Percentiles rank a stretch among this genome's conserved stretches.
Conservation (phyloP, 2,797 vertebrate species). For the Acanthornis magna region DNA sequence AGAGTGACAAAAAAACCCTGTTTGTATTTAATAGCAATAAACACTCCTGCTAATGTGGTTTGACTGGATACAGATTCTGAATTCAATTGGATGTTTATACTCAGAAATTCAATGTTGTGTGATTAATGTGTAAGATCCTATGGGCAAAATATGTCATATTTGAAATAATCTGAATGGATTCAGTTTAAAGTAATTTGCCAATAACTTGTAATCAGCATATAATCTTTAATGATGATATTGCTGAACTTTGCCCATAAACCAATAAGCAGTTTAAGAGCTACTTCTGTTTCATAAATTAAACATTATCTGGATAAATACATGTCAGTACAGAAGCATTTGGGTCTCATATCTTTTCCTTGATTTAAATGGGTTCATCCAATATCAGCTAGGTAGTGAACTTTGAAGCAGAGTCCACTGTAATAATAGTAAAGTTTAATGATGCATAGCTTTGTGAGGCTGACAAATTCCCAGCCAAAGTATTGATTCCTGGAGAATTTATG, state of each 20-base stretch:
- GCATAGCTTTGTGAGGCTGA: slow-evolving; percentile 82
- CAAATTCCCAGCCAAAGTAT: slow-evolving; percentile 85
- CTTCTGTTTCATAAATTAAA: slow-evolving; percentile 71
- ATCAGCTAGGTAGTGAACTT: slow-evolving; percentile 77
- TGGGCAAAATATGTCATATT: slow-evolving; percentile 22
- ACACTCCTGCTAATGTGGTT: background rate
- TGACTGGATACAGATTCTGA: background rate
- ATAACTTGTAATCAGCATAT: slow-evolving; percentile 51
- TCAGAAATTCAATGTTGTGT: background rate
- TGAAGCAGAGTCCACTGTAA: slow-evolving; percentile 78
- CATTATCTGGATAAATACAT: slow-evolving; percentile 43
- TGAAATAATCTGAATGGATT: slow-evolving; percentile 18
- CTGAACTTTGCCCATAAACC: slow-evolving; percentile 44
- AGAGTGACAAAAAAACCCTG: background rate
- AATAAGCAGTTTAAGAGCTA: slow-evolving; percentile 52
- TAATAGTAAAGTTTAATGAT: slow-evolving; percentile 85
- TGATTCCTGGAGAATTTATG: slow-evolving; percentile 83
- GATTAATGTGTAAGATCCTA: slow-evolving; percentile 25
- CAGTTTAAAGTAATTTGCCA: slow-evolving; percentile 20
- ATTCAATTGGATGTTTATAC: background rate
- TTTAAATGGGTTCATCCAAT: slow-evolving; percentile 67
- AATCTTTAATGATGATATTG: slow-evolving; percentile 39
- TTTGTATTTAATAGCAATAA: background rate
- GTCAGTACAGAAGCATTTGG: slow-evolving; percentile 48
- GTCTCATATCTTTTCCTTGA: slow-evolving; percentile 56